Conservation (phyloP, 2,888 invertebrate genomes). For the Coronaproctus castanopsis region DNA sequence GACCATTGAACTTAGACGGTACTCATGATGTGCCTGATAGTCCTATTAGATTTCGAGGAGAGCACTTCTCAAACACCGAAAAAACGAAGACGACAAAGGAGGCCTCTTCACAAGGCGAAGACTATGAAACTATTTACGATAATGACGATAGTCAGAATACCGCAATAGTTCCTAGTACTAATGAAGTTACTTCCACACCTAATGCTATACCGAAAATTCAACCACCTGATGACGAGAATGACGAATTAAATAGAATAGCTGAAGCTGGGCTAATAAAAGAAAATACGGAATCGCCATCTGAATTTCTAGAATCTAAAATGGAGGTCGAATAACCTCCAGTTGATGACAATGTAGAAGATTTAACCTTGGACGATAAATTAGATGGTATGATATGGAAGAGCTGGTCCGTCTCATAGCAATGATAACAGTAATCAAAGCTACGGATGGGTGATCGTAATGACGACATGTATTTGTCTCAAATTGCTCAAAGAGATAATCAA, state of each 20-base stretch:
- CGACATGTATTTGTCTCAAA: slow-evolving; percentile 63
- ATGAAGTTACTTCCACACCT: slow-evolving; percentile 17
- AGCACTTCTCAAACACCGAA: slow-evolving; percentile 18
- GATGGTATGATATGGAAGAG: slow-evolving; percentile 48
- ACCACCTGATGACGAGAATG: slow-evolving; percentile 14
- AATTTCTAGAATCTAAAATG: slow-evolving; percentile 46
- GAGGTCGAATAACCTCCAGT: slow-evolving; percentile 45
- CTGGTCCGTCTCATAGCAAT: slow-evolving; percentile 36
- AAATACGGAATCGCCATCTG: slow-evolving; percentile 20
- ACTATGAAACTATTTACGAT: slow-evolving; percentile 20
- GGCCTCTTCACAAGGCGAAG: slow-evolving; percentile 21
- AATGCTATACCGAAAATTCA: slow-evolving; percentile 14
- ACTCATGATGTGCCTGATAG: slow-evolving; percentile 14
- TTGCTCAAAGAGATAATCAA: slow-evolving; percentile 71
- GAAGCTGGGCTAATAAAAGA: slow-evolving; percentile 17
- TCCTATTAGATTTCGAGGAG: slow-evolving; percentile 18
- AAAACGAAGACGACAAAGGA: slow-evolving; percentile 18
- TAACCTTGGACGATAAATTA: slow-evolving; percentile 54
- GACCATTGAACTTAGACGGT: slow-evolving; percentile 24
- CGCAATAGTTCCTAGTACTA: slow-evolving; percentile 11
- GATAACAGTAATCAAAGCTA: slow-evolving; percentile 43
- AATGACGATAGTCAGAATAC: slow-evolving; percentile 20
- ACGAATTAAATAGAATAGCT: slow-evolving; percentile 13
- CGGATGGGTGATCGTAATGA: slow-evolving; percentile 55
- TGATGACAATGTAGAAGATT: slow-evolving; percentile 61